phyloP scores from a whole-genome alignment of 2,888 invertebrate species.

The Brachyopa scutellaris region DNA sequence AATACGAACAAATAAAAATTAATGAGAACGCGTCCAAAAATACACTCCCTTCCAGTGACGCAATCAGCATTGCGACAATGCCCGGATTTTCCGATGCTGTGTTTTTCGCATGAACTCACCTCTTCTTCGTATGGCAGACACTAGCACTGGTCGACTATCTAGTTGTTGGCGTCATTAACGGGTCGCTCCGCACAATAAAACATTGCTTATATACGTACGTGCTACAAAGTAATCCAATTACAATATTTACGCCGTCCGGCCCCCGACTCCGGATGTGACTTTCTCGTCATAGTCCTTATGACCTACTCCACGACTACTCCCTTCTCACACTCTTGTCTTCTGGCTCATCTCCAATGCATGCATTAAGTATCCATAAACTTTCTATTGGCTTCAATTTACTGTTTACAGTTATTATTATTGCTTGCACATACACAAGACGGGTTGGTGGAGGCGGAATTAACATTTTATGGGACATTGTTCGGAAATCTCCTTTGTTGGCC shows the following conservation, averaged over 20 bases:
- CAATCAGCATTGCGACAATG: conserved; percentile 57
- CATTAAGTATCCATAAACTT: conserved; percentile 70
- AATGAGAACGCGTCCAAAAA: conserved; percentile 16
- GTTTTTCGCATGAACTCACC: conserved; percentile 30
- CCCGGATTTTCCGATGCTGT: conserved; percentile 37
- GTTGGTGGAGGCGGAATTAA: conserved; percentile 47
- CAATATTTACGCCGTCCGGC: conserved; percentile 10
- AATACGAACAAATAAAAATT: not conserved
- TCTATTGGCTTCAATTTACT: conserved; percentile 69
- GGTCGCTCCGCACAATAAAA: conserved; percentile 59
- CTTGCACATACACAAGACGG: not conserved
- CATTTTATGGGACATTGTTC: conserved; percentile 63
- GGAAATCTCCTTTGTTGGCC: conserved; percentile 36
- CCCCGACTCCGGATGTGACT: not conserved
- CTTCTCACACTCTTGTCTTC: not conserved
- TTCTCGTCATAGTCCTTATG: conserved; percentile 33
- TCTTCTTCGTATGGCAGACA: conserved; percentile 19
- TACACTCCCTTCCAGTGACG: conserved; percentile 20
- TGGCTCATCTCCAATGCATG: conserved; percentile 57
- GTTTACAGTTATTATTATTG: conserved; percentile 69
- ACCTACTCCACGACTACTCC: not conserved
- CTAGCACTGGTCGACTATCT: conserved; percentile 30
- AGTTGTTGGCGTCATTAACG: conserved; percentile 64
- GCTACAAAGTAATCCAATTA: conserved; percentile 65
- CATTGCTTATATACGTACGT: conserved; percentile 66